Conservation (phyloP, 2,797 vertebrate genomes). For the Gymnothorax javanicus region DNA sequence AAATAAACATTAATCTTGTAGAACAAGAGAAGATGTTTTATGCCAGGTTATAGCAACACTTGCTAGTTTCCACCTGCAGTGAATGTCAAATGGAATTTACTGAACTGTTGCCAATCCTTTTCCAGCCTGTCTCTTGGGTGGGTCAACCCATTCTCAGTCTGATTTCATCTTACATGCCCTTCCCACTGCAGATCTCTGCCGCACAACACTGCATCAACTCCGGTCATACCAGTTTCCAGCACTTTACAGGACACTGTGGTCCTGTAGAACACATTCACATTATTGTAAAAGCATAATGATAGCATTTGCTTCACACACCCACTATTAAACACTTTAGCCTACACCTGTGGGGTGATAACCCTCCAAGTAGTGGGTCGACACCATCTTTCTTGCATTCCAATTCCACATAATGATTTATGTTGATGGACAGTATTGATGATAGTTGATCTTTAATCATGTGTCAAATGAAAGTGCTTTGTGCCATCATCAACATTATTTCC, state of each 20-base stretch:
- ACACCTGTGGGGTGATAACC: not conserved
- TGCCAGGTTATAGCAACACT: too few relatives aligned
- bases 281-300: not conserved
- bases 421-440: not conserved
- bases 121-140: constrained; percentile 25
- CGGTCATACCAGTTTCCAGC: constrained; percentile 1
- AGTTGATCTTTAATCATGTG: not conserved
- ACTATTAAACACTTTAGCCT: not conserved
- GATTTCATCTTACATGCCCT: not conserved
- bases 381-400: constrained; percentile 48
- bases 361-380: constrained; percentile 40
- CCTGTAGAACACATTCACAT: not conserved
- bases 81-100: not conserved
- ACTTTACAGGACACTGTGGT: constrained; percentile 16
- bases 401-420: constrained; percentile 48
- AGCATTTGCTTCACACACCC: not conserved
- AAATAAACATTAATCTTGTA: too few relatives aligned
- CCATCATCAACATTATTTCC: not conserved
- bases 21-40: too few relatives aligned
- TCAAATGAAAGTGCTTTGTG: not conserved
- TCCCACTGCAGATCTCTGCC: constrained; percentile 29
- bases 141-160: constrained; percentile 13
- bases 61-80: too few relatives aligned
- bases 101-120: constrained; percentile 27
- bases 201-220: constrained; percentile 35